These are phyloP conservation scores for Nephila pilipes DNA, from an alignment of 1,140 invertebrate species.

Conservation along the genomic window DNA sequence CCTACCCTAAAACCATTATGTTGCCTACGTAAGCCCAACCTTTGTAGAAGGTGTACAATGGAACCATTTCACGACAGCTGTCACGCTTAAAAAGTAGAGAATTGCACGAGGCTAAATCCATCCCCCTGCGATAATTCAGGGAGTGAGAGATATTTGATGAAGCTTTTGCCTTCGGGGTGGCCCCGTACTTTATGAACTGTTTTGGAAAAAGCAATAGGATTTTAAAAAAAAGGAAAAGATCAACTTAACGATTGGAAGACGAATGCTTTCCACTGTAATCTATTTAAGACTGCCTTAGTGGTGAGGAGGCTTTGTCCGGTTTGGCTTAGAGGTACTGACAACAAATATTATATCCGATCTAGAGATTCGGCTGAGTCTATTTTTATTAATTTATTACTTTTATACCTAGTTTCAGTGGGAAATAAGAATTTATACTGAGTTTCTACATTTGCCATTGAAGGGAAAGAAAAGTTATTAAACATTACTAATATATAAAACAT, in stretches of 20 bases:
- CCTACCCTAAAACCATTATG: not conserved
- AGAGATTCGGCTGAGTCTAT: no score
- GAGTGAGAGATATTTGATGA: conserved; percentile 32
- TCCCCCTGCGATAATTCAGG: not conserved
- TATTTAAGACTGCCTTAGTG: not conserved
- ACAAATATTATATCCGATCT: not conserved
- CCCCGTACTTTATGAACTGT: conserved; percentile 27
- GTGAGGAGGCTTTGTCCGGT: not conserved
- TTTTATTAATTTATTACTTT: no score
- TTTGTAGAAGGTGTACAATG: conserved; percentile 17
- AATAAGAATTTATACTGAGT: no score
- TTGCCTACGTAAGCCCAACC: not conserved
- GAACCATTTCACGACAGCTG: conserved; percentile 48
- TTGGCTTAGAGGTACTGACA: not conserved
- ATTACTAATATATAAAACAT: no score
- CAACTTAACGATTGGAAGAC: not conserved
- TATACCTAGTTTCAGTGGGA: no score
- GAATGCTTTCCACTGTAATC: not conserved
- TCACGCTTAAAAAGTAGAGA: not conserved
- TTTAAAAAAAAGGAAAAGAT: not conserved
- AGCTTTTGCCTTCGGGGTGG: conserved; percentile 24
- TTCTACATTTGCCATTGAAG: no score
- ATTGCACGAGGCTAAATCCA: not conserved
- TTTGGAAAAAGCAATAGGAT: not conserved
- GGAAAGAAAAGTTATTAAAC: no score